These are phyloP conservation scores for Avahi laniger DNA, from an alignment of 2,797 vertebrate species.

Conservation along the genomic window DNA sequence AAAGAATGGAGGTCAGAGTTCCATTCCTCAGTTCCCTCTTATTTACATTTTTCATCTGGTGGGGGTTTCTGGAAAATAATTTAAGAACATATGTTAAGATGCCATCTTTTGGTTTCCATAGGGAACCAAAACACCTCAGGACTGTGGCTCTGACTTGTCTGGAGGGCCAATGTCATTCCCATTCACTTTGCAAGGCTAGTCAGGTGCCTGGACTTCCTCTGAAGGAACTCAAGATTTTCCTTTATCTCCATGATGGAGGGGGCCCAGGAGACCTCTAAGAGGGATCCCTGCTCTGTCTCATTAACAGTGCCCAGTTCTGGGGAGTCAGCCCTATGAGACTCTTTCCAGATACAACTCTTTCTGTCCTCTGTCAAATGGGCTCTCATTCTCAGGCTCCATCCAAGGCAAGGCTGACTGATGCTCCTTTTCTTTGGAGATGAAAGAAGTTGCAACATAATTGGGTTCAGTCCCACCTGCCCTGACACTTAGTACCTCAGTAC, in stretches of 20 bases:
- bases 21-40: not conserved
- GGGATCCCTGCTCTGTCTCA: not conserved
- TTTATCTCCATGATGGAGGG: not conserved
- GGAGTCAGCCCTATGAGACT: not conserved
- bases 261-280: not conserved
- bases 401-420: not conserved
- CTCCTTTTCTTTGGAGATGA: not conserved
- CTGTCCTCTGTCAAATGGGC: not conserved
- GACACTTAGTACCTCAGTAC: not conserved
- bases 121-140: not conserved
- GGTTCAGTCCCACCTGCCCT: not conserved
- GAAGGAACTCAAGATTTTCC: not conserved
- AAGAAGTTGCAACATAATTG: not conserved
- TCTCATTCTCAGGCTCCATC: not conserved
- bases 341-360: not conserved
- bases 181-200: not conserved
- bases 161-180: not conserved
- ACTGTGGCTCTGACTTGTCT: not conserved
- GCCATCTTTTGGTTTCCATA: not conserved
- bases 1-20: not conserved
- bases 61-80: not conserved
- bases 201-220: not conserved
- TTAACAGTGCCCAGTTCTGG: not conserved
- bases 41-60: not conserved
- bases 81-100: not conserved